Evolutionary conservation across 2,113 vertebrate genomes (phyloP).

Genomic region (Crotalus tigris): DNA sequence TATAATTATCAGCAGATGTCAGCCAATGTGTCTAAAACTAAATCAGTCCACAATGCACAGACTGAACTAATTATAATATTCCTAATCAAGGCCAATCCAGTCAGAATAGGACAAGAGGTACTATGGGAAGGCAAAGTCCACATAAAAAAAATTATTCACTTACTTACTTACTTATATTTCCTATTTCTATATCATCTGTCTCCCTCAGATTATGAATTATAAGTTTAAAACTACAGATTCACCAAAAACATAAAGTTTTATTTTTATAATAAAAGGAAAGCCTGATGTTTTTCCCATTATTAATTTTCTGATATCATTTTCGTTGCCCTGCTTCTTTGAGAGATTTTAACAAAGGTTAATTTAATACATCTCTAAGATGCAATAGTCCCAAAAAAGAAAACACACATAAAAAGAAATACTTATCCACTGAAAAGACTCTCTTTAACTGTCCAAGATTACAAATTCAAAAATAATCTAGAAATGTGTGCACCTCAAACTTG

Average conservation of each 20-base stretch:
- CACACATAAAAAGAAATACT: background rate
- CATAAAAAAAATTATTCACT: too few relatives aligned
- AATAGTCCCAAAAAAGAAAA: background rate
- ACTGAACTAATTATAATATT: too few relatives aligned
- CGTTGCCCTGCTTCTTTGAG: background rate
- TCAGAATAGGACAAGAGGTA: too few relatives aligned
- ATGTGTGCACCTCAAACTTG: background rate
- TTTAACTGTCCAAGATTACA: background rate
- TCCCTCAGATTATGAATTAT: too few relatives aligned
- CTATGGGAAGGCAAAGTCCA: too few relatives aligned
- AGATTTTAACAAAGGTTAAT: background rate
- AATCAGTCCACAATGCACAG: background rate
- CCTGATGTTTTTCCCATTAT: too few relatives aligned
- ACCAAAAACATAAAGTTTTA: too few relatives aligned
- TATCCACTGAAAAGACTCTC: background rate
- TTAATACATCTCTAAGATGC: background rate
- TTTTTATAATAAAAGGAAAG: too few relatives aligned
- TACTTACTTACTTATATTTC: too few relatives aligned
- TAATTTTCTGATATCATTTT: background rate
- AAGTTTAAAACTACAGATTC: too few relatives aligned
- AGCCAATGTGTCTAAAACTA: background rate
- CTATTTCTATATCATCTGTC: too few relatives aligned
- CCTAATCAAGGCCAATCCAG: too few relatives aligned
- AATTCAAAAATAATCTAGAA: background rate
- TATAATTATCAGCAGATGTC: background rate